Evolutionary conservation across 2,113 vertebrate species (phyloP), one percentile per base, ranked within the genome.

Genomic region (Scortum barcoo): DNA sequence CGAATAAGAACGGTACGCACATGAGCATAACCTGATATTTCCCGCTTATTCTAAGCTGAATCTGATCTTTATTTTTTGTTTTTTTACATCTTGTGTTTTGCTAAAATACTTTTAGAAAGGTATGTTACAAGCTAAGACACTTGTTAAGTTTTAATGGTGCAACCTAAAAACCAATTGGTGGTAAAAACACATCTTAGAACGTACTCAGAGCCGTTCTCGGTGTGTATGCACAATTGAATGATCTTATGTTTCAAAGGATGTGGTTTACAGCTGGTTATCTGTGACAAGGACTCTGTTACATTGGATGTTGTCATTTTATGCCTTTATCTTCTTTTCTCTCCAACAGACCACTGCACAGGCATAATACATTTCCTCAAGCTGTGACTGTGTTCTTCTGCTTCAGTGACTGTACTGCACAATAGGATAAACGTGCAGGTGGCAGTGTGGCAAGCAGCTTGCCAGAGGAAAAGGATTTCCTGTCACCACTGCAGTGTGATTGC

Each of bases 401-500:
- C 54, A 16, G 1, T 24, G 36, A 30, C n/a, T 42, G 24, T 16
- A n/a, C 60, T 75, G 53, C 13, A n/a, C 54, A 30, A n/a, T 19
- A 17, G 9, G 4, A 8, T 60, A 9, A 62, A 63, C 5, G 11
- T 33, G 54, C 50, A 22, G 46, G 7, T 40, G 67, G 26, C 3
- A 19, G 28, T 24, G 53, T 19, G 28, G 54, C 42, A 71, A 74
- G 50, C 61, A 72, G 50, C 40, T 40, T 69, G 60, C 53, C 42
- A 66, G 16, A 51, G 11, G 1, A 20, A 38, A 58, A 63, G 76
- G 82, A 83, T 87, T 92, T 92, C 88, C 90, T 89, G 88, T 86
- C 73, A 90, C 66, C 36, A 19, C 54, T 16, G 53, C 69, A 69
- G 54, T 48, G 61, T 57, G 24, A 26, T 65, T 13, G 65, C 8